Evolutionary conservation across 2,113 vertebrate species (phyloP), one percentile per base, ranked within the genome.

Genomic region (Cebidichthys violaceus): DNA sequence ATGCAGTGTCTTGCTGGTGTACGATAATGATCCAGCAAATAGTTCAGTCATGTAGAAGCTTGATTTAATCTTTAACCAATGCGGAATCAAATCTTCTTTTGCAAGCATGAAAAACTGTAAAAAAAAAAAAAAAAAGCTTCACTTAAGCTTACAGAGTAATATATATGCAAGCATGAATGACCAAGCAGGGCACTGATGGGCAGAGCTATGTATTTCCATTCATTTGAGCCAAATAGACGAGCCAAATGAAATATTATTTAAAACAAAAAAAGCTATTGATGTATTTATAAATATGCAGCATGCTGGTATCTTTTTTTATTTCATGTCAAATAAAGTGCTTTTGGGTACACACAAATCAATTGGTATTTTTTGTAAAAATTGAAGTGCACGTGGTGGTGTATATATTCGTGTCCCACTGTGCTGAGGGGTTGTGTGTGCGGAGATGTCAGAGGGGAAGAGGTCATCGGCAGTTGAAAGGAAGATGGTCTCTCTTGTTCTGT

Each of bases 391-490:
- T 73, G 77, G 69, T 54, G 24, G 75, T 37, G 9, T 60, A 47
- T 29, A 60, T 41, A 75, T 83, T 70, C 6, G 4, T 85, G 43
- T 75, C 43, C 78, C 74, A 77, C 62, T 61, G 5, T 52, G 59
- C 77, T 75, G 45, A 75, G 54, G 35, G 80, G 24, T 33, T 79
- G 31, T 24, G 22, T 75, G 82, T 57, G 76, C 17, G 0, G 57
- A 75, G 41, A 70, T 65, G 82, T 87, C 64, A 75, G 64, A 13
- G n/a, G 67, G 79, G 50, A 67, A 75, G 72, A 82, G 90, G 83
- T 92, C 87, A 86, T 50, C 74, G 24, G 18, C 68, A 90, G 87
- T 88, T 90, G 79, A 92, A 86, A 75, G 65, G 85, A 86, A 83
- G 84, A 89, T 83, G 73, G 66, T n/a, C 41, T 84, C 59, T 72